These are phyloP conservation scores for Seriola quinqueradiata DNA, from an alignment of 2,113 vertebrate genomes.

Conservation along the genomic window DNA sequence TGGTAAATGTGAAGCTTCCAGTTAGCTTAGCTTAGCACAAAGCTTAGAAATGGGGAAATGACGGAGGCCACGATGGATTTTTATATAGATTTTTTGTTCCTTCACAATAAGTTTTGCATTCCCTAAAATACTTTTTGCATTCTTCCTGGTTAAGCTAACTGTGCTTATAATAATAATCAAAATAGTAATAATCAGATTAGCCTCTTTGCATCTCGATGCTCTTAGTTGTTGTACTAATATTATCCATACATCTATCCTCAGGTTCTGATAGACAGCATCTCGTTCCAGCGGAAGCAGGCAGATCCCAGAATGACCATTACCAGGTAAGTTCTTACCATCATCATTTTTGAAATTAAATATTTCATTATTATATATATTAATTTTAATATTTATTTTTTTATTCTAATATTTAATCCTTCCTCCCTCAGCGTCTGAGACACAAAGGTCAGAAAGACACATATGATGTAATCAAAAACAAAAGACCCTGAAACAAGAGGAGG, in stretches of 20 bases:
- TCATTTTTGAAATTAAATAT: background rate
- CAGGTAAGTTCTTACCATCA: slow-evolving; percentile 52
- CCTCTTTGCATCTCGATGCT: background rate
- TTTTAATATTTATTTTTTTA: background rate
- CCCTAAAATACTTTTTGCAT: too few relatives aligned
- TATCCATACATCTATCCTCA: slow-evolving; percentile 14
- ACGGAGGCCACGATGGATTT: too few relatives aligned
- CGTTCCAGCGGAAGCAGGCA: background rate
- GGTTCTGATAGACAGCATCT: slow-evolving; percentile 43
- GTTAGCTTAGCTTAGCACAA: background rate
- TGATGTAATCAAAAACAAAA: slow-evolving; percentile 3
- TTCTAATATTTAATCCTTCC: background rate
- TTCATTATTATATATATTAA: background rate
- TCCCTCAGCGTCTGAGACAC: slow-evolving; percentile 39
- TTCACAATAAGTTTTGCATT: background rate
- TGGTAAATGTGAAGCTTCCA: too few relatives aligned
- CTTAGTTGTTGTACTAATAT: background rate
- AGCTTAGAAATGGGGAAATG: too few relatives aligned
- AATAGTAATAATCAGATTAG: too few relatives aligned
- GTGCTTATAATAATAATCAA: too few relatives aligned
- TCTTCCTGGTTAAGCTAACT: too few relatives aligned
- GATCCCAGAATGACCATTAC: background rate
- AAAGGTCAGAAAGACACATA: slow-evolving; percentile 32
- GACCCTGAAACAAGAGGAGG: too few relatives aligned
- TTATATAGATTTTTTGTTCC: background rate